Evolutionary conservation across 2,888 invertebrate species (phyloP).

Genomic region (Minunthozetes semirufus): DNA sequence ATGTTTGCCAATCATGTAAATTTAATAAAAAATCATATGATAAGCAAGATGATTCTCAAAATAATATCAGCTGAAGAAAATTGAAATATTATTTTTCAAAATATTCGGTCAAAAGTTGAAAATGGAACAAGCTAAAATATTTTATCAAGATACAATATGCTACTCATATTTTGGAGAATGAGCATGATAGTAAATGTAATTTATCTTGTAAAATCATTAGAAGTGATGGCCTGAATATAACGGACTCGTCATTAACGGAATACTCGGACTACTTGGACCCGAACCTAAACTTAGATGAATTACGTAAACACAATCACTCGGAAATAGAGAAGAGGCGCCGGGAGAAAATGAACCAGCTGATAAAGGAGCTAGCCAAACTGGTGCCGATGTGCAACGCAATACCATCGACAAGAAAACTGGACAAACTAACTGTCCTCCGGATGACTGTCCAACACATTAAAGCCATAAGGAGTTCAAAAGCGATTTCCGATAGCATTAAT

Average conservation of each 20-base stretch:
- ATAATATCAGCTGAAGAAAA: no score
- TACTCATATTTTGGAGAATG: no score
- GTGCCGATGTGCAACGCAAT: conserved; percentile 90
- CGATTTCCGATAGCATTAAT: conserved; percentile 58
- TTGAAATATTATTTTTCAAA: no score
- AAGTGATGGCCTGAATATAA: no score
- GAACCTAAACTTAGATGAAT: conserved; percentile 6
- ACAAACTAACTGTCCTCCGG: conserved; percentile 78
- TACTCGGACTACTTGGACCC: background rate
- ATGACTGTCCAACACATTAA: conserved; percentile 92
- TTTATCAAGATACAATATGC: no score
- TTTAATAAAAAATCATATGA: no score
- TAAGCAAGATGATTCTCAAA: no score
- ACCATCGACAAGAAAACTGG: conserved; percentile 69
- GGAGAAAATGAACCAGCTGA: conserved; percentile 95
- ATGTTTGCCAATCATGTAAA: no score
- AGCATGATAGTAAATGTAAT: no score
- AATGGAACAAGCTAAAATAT: no score
- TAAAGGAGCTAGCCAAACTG: conserved; percentile 78
- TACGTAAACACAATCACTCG: conserved; percentile 79
- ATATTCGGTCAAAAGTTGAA: no score
- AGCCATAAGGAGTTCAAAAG: conserved; percentile 54
- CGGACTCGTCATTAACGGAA: background rate
- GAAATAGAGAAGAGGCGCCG: conserved; percentile 89
- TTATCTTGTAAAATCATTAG: no score